Evolutionary conservation across 1,140 invertebrate genomes (phyloP).

Genomic region (Tetragonula clypearis): DNA sequence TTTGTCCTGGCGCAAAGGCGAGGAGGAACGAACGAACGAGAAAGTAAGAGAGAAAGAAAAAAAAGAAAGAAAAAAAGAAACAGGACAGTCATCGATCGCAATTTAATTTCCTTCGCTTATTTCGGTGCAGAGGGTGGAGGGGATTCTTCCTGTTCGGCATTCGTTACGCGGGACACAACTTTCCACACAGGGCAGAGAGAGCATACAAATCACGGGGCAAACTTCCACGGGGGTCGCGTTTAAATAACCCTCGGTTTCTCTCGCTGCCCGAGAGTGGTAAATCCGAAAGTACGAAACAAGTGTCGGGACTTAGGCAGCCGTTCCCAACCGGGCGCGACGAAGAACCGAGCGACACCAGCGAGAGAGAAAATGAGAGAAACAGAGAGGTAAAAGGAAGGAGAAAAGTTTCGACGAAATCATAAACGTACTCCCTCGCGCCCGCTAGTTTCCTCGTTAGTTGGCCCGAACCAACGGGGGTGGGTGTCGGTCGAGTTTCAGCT

Average conservation of each 20-base stretch:
- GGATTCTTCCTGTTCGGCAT: not conserved
- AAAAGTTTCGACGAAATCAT: slow-evolving; percentile 59
- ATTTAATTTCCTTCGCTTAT: slow-evolving; percentile 29
- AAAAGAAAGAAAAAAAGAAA: not conserved
- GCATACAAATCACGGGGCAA: slow-evolving; percentile 64
- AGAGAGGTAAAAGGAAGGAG: not conserved
- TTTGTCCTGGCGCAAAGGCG: not conserved
- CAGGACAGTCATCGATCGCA: not conserved
- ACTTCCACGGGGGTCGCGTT: slow-evolving; percentile 49
- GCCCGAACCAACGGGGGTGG: slow-evolving; percentile 30
- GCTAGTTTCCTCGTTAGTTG: slow-evolving; percentile 66
- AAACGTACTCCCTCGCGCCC: slow-evolving; percentile 51
- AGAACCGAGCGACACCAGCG: not conserved
- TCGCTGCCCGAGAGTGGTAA: slow-evolving; percentile 29
- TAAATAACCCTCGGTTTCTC: slow-evolving; percentile 53
- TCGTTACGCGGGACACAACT: slow-evolving; percentile 56
- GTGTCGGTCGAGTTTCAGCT: slow-evolving; percentile 52
- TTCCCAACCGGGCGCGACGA: not conserved
- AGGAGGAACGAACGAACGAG: not conserved
- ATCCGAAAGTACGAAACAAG: slow-evolving; percentile 65
- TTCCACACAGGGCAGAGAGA: slow-evolving; percentile 56
- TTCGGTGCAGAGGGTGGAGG: not conserved
- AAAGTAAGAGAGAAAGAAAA: not conserved
- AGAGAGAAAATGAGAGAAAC: slow-evolving; percentile 12
- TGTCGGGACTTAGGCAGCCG: slow-evolving; percentile 53